phyloP scores from a whole-genome alignment of 2,888 invertebrate species.

The Epinotia bilunana region DNA sequence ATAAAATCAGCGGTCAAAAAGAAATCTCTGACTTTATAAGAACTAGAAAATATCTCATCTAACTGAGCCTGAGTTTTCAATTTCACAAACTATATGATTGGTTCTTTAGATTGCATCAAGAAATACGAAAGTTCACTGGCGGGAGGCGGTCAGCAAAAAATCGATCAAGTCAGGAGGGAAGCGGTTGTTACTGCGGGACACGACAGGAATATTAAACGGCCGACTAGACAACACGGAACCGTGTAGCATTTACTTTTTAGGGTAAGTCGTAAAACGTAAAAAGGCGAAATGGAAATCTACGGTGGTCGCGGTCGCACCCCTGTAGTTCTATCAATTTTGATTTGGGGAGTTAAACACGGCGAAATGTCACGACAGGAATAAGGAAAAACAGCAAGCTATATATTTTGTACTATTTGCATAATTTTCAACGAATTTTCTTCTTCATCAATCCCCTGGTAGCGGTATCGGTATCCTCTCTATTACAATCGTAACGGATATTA shows the following conservation, averaged over 20 bases:
- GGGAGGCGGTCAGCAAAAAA: constrained; percentile 45
- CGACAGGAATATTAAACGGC: constrained; percentile 44
- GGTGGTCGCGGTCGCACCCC: constrained; percentile 31
- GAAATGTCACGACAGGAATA: constrained; percentile 17
- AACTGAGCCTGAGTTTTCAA: neutral
- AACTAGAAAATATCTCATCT: neutral
- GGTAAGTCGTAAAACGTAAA: constrained; percentile 32
- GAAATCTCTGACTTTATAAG: too few species aligned
- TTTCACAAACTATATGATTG: constrained; percentile 5
- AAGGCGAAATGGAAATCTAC: constrained; percentile 35
- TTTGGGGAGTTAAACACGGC: constrained; percentile 21
- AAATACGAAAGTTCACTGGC: constrained; percentile 31
- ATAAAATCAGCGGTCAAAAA: too few species aligned
- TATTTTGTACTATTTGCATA: neutral
- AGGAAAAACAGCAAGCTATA: neutral
- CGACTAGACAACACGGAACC: constrained; percentile 39
- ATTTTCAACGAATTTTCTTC: neutral
- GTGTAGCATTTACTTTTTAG: constrained; percentile 34
- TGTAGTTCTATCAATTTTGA: constrained; percentile 26
- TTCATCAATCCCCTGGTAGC: neutral
- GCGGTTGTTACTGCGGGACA: constrained; percentile 36
- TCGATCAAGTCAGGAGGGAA: constrained; percentile 46
- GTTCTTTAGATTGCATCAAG: constrained; percentile 28
- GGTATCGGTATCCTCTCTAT: neutral
- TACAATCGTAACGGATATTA: constrained; percentile 34